phyloP scores from a whole-genome alignment of 1,140 invertebrate genomes.

The Drosophila biarmipes region DNA sequence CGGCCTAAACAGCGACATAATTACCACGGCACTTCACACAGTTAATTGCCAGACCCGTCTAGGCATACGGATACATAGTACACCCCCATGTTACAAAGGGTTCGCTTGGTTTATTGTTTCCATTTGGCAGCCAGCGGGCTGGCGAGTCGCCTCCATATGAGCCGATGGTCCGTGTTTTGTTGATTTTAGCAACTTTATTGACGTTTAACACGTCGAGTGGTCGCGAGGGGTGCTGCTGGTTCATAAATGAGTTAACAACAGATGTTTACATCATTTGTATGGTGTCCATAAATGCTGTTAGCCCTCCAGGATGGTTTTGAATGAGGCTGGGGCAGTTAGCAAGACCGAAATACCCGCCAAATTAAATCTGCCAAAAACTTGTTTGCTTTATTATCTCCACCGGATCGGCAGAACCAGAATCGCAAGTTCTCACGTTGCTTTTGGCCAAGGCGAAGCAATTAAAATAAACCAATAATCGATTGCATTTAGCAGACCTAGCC shows the following conservation, averaged over 20 bases:
- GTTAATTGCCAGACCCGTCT: conserved; percentile 49
- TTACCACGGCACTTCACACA: conserved; percentile 68
- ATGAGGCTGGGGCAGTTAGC: conserved; percentile 2
- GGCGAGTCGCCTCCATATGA: conserved; percentile 21
- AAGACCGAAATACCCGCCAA: neutral
- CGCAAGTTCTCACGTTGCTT: conserved; percentile 62
- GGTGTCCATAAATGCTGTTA: conserved; percentile 44
- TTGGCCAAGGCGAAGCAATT: conserved; percentile 72
- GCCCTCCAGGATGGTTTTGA: neutral
- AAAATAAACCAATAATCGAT: conserved; percentile 78
- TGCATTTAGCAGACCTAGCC: conserved; percentile 63
- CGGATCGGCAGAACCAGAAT: conserved; percentile 33
- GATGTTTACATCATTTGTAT: conserved; percentile 73
- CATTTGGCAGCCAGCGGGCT: conserved; percentile 71
- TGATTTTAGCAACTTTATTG: conserved; percentile 81
- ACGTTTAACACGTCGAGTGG: conserved; percentile 71
- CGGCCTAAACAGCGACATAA: conserved; percentile 51
- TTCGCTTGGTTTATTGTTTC: conserved; percentile 58
- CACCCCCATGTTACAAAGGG: conserved; percentile 37
- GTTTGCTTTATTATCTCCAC: conserved; percentile 24
- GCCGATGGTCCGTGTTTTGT: conserved; percentile 50
- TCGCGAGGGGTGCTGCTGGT: conserved; percentile 24
- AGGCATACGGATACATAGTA: conserved; percentile 4
- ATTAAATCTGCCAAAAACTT: conserved; percentile 12
- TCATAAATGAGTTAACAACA: conserved; percentile 67